phyloP scores from a whole-genome alignment of 2,797 vertebrate genomes.

The Anguilla pacifica region DNA sequence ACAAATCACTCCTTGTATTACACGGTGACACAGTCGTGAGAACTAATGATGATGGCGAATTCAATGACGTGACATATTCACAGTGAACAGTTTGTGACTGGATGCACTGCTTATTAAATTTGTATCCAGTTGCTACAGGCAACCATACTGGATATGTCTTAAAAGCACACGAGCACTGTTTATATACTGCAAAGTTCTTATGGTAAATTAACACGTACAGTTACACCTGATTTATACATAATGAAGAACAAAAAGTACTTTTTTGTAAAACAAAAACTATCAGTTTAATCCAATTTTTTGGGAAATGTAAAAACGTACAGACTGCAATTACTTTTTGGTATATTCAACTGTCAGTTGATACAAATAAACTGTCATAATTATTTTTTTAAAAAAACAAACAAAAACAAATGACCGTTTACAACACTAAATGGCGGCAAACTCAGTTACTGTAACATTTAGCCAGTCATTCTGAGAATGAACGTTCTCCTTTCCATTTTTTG shows the following conservation, averaged over 20 bases:
- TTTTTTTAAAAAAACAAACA: not conserved
- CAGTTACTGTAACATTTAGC: not conserved
- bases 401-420: not conserved
- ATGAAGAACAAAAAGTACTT: not conserved
- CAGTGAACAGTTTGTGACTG: not conserved
- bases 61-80: not conserved
- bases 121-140: not conserved
- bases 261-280: not conserved
- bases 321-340: not conserved
- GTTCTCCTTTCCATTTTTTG: not conserved
- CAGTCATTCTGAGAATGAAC: not conserved
- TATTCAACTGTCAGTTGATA: not conserved
- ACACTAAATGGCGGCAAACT: not conserved
- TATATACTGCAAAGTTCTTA: not conserved
- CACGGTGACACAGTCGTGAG: not conserved
- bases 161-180: not conserved
- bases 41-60: not conserved
- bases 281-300: not conserved
- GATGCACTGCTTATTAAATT: not conserved
- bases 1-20: not conserved
- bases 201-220: not conserved
- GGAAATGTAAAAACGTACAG: not conserved
- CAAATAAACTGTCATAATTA: not conserved
- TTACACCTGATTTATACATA: not conserved
- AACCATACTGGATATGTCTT: not conserved